Percentiles rank a stretch among this genome's conserved stretches.
These are phyloP conservation scores for Tetheella fluctuosa DNA, from an alignment of 2,888 invertebrate species.

Conservation along the genomic window DNA sequence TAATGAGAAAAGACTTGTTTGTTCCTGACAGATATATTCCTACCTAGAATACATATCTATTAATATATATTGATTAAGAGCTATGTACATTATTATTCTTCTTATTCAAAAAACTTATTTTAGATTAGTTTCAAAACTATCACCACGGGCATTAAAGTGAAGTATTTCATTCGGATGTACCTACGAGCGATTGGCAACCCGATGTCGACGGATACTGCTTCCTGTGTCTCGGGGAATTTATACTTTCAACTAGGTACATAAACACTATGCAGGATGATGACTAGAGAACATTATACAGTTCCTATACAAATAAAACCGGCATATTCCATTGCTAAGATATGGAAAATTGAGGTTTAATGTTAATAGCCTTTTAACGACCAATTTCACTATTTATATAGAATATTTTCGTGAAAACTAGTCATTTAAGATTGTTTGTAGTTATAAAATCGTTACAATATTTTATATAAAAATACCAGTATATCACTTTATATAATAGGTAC, in stretches of 20 bases:
- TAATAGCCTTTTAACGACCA: too few relatives aligned
- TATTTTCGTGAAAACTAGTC: too few relatives aligned
- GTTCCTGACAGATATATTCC: neutral
- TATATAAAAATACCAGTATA: too few relatives aligned
- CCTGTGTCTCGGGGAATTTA: constrained; percentile 57
- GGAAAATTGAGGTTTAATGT: too few relatives aligned
- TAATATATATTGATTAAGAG: too few relatives aligned
- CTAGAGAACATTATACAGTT: neutral
- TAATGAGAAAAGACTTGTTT: neutral
- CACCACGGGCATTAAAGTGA: constrained; percentile 26
- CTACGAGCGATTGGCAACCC: constrained; percentile 66
- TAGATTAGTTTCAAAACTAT: constrained; percentile 14
- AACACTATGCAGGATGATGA: constrained; percentile 19
- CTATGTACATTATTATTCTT: neutral
- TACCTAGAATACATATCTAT: neutral
- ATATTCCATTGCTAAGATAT: neutral
- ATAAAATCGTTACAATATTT: too few relatives aligned
- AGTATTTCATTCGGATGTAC: constrained; percentile 55
- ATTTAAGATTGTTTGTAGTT: too few relatives aligned
- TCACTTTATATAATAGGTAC: too few relatives aligned
- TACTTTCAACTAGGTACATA: constrained; percentile 20
- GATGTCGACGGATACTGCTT: constrained; percentile 49
- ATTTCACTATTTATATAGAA: too few relatives aligned
- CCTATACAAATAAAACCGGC: neutral
- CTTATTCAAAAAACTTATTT: too few relatives aligned